Conservation (phyloP, 2,888 invertebrate species). For the Mesodorylaimus sp. region DNA sequence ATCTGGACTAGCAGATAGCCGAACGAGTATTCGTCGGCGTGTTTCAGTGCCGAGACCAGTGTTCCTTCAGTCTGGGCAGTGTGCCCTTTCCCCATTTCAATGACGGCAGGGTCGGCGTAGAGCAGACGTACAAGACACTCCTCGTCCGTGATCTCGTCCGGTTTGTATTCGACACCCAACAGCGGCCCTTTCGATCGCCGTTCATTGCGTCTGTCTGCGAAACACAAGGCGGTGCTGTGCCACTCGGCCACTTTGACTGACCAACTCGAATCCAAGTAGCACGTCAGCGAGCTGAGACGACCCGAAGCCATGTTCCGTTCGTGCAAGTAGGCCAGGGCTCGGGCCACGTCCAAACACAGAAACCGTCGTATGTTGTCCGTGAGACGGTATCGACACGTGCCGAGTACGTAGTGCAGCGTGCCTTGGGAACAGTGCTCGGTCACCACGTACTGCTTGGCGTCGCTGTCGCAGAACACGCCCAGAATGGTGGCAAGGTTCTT, state of each 20-base stretch:
- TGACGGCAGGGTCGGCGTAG: not conserved
- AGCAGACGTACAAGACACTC: not conserved
- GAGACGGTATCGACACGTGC: not conserved
- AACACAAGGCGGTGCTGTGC: not conserved
- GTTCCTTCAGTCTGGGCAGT: too few relatives aligned
- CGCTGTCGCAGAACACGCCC: not conserved
- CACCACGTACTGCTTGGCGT: not conserved
- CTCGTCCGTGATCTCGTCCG: not conserved
- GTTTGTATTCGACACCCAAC: too few relatives aligned
- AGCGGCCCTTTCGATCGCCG: too few relatives aligned
- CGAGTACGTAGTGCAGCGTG: not conserved
- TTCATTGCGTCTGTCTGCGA: too few relatives aligned
- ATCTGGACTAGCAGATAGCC: not conserved
- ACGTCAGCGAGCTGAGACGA: not conserved
- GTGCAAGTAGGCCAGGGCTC: not conserved
- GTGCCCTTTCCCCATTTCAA: too few relatives aligned
- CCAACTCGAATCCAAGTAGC: not conserved
- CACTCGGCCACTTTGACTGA: not conserved
- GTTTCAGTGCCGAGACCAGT: too few relatives aligned
- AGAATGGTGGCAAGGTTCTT: not conserved
- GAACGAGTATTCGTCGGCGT: not conserved
- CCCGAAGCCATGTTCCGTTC: not conserved
- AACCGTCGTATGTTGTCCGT: not conserved
- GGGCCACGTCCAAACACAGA: not conserved
- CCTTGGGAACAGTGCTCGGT: not conserved